Percentiles rank a stretch among this genome's conserved stretches.
These are phyloP conservation scores for Melipona bicolor DNA, from an alignment of 2,888 invertebrate species.

Conservation along the genomic window DNA sequence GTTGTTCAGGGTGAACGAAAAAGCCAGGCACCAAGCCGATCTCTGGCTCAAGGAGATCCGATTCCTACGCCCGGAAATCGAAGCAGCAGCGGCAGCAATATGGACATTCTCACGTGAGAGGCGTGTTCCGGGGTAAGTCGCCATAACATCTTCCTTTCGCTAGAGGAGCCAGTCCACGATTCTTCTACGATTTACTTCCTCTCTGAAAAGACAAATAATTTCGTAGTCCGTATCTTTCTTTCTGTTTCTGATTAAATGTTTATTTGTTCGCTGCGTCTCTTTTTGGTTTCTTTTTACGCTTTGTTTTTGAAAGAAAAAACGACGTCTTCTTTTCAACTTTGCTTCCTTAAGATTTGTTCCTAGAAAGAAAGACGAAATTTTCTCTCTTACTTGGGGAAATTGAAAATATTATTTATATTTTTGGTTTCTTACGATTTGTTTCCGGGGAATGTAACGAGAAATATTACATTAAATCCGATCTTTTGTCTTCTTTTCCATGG, in stretches of 20 bases:
- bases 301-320: background rate
- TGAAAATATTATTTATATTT: background rate
- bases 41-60: background rate
- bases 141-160: slow-evolving; percentile 34
- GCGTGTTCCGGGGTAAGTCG: slow-evolving; percentile 59
- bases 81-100: slow-evolving; percentile 12
- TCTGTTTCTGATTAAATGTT: too few relatives aligned
- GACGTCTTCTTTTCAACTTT: background rate
- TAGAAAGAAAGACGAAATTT: background rate
- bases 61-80: slow-evolving; percentile 17
- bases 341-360: background rate
- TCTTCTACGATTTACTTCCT: background rate
- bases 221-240: too few relatives aligned
- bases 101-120: slow-evolving; percentile 55
- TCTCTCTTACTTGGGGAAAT: background rate
- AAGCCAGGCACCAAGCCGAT: background rate
- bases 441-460: background rate
- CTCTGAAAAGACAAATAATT: too few relatives aligned
- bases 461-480: background rate
- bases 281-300: background rate
- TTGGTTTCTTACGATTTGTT: background rate
- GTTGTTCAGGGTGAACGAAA: background rate
- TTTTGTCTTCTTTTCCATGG: background rate
- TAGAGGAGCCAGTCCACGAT: too few relatives aligned
- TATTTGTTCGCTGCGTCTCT: too few relatives aligned